Base-by-base conservation (phyloP, 2,113 vertebrate genomes). In the Fulmarus glacialis region DNA sequence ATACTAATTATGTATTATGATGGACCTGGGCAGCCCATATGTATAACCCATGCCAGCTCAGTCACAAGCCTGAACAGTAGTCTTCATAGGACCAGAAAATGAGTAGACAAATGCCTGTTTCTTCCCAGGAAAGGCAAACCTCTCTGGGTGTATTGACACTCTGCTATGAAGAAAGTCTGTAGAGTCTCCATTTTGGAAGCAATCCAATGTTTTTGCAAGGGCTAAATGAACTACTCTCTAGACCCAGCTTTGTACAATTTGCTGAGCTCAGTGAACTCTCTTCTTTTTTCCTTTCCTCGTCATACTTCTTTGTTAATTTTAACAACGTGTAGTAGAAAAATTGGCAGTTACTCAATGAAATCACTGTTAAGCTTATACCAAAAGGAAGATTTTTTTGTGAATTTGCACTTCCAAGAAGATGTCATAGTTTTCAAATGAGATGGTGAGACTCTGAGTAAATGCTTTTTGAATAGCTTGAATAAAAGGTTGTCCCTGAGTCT, bases 341-440 rank as follows among this genome's bases (percentile, higher is more conserved):
- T 90, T 97, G 97, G 96, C 97, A 88, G 68, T 89, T 94, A 73
- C 94, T 98, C 83, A 96, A 92, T 97, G 95, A 96, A 97, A 93
- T 96, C 90, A 92, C 90, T 97, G 97, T 97, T 96, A 95, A 95
- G 77, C 91, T 92, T 88, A 66, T 56, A 92, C 96, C 78, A 93
- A 97, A 97, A 92, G 90, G 94, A 91, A 81, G 90, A 89, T 52
- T 81, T 93, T 91, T 89, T 91, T 53, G 59, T 86, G 89, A 94
- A 92, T 96, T 94, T 95, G 83, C 78, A 86, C 87, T 96, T 96
- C 95, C 93, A 97, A 97, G 88, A 93, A 95, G 90, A 96, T 97
- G 96, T 90, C 91, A 94, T 87, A 83, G 82, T 97, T 97, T 97
- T 97, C 82, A 93, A 77, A 94, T 0, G 87, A 89, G 87, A 47